Evolutionary conservation across 2,797 vertebrate species (phyloP).

Genomic region (Acanthurus tractus): DNA sequence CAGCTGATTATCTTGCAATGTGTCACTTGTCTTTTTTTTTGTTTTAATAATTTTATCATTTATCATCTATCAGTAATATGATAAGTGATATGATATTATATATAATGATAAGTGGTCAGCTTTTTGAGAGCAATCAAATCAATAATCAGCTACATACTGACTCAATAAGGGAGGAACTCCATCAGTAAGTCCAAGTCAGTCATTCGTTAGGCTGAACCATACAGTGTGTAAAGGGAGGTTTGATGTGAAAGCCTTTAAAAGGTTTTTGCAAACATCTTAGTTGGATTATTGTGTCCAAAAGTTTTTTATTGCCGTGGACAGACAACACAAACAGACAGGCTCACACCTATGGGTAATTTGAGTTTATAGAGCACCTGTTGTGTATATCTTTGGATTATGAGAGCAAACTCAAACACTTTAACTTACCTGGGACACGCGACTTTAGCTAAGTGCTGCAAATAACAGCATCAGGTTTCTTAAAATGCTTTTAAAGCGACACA

Average conservation of each 20-base stretch:
- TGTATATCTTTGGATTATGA: no score
- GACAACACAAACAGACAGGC: background rate
- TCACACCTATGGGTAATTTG: background rate
- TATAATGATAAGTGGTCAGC: background rate
- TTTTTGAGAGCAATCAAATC: background rate
- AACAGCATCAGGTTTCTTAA: background rate
- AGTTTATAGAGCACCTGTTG: no score
- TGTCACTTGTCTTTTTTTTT: background rate
- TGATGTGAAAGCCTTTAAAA: background rate
- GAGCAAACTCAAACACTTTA: no score
- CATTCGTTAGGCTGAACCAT: slow-evolving; percentile 1
- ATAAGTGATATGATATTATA: no score
- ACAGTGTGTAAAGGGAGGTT: background rate
- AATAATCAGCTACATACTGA: background rate
- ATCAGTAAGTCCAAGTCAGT: background rate
- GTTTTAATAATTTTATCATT: no score
- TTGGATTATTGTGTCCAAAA: background rate
- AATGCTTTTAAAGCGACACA: background rate
- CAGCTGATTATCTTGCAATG: background rate
- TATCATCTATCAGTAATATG: no score
- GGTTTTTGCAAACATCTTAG: background rate
- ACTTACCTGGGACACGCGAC: background rate
- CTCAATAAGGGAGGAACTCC: no score
- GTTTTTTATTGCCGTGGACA: background rate
- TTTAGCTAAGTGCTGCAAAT: background rate